phyloP scores from a whole-genome alignment of 1,140 invertebrate genomes.

The Philopotamus ludificatus region DNA sequence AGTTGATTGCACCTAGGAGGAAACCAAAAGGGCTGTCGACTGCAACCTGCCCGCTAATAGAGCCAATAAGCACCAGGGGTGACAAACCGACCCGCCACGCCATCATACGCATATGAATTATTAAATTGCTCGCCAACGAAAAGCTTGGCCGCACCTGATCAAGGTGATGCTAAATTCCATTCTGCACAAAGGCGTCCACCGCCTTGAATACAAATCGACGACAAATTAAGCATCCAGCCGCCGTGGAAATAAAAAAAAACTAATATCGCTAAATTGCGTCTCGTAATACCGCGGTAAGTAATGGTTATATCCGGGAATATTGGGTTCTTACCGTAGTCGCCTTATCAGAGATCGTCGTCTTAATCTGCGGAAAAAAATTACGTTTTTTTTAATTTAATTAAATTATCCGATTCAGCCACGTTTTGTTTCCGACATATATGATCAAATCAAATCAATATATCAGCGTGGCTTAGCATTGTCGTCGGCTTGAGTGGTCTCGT shows the following conservation, averaged over 20 bases:
- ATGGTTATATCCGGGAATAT: not conserved
- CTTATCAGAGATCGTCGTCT: too few species aligned
- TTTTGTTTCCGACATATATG: too few species aligned
- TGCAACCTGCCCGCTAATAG: slow-evolving; percentile 32
- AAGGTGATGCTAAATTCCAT: slow-evolving; percentile 33
- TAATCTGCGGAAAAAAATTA: too few species aligned
- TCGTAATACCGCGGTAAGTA: not conserved
- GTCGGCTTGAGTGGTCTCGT: slow-evolving; percentile 1
- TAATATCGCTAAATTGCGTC: slow-evolving; percentile 19
- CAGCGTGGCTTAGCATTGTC: not conserved
- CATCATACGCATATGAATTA: too few species aligned
- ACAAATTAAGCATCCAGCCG: slow-evolving; percentile 33
- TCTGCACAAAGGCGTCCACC: slow-evolving; percentile 27
- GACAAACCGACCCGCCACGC: too few species aligned
- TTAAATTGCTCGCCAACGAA: too few species aligned
- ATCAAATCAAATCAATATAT: not conserved
- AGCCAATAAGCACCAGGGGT: slow-evolving; percentile 21
- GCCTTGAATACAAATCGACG: slow-evolving; percentile 40
- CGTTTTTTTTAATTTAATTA: too few species aligned
- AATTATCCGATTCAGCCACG: too few species aligned
- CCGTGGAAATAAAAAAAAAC: slow-evolving; percentile 18
- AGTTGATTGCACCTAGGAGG: slow-evolving; percentile 40
- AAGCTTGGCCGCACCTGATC: slow-evolving; percentile 19
- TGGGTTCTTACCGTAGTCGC: not conserved
- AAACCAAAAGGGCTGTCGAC: slow-evolving; percentile 32